Evolutionary conservation across 53 echinoderm and acorn worm species (phyloP).

Genomic region (Actinopyga echinites): DNA sequence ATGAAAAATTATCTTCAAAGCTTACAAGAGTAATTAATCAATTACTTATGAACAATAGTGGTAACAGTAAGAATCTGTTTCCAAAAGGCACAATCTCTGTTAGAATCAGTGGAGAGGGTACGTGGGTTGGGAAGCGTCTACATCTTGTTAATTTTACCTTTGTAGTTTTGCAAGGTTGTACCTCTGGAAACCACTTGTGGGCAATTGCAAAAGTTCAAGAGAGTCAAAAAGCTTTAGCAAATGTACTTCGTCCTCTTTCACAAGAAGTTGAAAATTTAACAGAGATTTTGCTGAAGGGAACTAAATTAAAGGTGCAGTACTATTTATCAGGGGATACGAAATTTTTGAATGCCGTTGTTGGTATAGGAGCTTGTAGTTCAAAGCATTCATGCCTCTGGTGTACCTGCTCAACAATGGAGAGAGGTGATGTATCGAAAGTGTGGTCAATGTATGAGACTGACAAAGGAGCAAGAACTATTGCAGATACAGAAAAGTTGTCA

Average conservation of each 20-base stretch:
- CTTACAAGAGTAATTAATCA: not conserved
- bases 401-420: not conserved
- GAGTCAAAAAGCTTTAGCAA: not conserved
- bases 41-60: not conserved
- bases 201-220: not conserved
- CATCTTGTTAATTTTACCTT: constrained; percentile 17
- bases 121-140: not conserved
- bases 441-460: not conserved
- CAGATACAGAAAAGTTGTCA: not conserved
- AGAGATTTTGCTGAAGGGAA: not conserved
- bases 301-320: not conserved
- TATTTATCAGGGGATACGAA: not conserved
- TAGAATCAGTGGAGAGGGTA: not conserved
- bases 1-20: constrained; percentile 2
- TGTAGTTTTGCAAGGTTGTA: not conserved
- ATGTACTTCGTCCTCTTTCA: not conserved
- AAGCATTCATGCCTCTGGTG: not conserved
- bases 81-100: not conserved
- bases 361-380: not conserved
- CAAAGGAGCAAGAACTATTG: not conserved
- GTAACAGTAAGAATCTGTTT: not conserved
- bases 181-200: not conserved
- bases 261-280: not conserved
- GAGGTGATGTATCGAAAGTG: not conserved
- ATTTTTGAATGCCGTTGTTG: not conserved